Conservation (phyloP, 2,888 invertebrate species). For the Synanthedon formicaeformis region DNA sequence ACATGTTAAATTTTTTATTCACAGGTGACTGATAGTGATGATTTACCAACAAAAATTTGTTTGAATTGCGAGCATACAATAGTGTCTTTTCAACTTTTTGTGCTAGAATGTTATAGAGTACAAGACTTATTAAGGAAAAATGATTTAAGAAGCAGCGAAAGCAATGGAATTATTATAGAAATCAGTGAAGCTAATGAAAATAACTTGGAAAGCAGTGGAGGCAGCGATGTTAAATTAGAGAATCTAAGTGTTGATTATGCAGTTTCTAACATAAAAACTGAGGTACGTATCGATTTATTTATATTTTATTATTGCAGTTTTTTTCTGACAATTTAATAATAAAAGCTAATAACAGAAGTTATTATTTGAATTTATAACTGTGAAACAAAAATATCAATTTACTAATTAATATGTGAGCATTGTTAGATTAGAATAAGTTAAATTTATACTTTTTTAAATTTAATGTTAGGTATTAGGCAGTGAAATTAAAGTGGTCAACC, state of each 20-base stretch:
- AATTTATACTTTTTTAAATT: too few species aligned
- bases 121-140: constrained; percentile 39
- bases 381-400: too few species aligned
- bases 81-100: constrained; percentile 54
- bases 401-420: too few species aligned
- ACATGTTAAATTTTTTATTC: constrained; percentile 10
- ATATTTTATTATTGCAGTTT: not conserved
- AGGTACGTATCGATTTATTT: constrained; percentile 22
- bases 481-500: too few species aligned
- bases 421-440: too few species aligned
- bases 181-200: constrained; percentile 15
- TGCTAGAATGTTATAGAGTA: constrained; percentile 51
- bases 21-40: constrained; percentile 46
- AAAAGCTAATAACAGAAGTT: too few species aligned
- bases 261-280: not conserved
- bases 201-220: constrained; percentile 4
- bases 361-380: too few species aligned
- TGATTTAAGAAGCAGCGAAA: constrained; percentile 2
- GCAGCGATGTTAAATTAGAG: constrained; percentile 25
- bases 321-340: too few species aligned
- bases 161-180: constrained; percentile 23
- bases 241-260: constrained; percentile 15
- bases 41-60: constrained; percentile 51
- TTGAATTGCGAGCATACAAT: constrained; percentile 58
- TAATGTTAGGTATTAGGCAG: too few species aligned